phyloP scores from a whole-genome alignment of 2,113 vertebrate species.

The Siniperca knerii region DNA sequence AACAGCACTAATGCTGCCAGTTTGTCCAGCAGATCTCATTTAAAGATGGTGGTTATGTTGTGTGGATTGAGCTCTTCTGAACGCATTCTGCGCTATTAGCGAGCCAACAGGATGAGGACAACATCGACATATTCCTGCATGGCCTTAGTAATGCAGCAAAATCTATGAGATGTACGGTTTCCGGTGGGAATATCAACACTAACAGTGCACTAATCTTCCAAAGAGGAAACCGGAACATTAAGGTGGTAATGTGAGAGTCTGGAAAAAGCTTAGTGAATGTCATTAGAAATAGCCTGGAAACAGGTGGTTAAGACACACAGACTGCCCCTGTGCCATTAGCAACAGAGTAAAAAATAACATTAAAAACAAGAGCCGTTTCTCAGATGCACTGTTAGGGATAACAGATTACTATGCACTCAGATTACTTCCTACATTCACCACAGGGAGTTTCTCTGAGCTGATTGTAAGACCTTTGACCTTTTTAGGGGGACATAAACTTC shows the following conservation, averaged over 20 bases:
- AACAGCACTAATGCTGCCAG: slow-evolving; percentile 27
- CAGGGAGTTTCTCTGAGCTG: not conserved
- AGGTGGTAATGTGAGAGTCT: slow-evolving; percentile 66
- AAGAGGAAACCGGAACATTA: slow-evolving; percentile 39
- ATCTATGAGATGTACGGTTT: slow-evolving; percentile 17
- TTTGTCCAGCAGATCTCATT: slow-evolving; percentile 35
- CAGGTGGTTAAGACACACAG: slow-evolving; percentile 68
- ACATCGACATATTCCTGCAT: slow-evolving; percentile 6
- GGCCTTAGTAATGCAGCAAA: slow-evolving; percentile 12
- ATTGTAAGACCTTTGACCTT: not conserved
- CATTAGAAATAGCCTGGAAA: slow-evolving; percentile 71
- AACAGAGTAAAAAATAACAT: slow-evolving; percentile 69
- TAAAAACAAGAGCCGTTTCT: slow-evolving; percentile 27
- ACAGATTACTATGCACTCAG: not conserved
- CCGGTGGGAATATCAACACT: slow-evolving; percentile 30
- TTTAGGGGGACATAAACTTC: not conserved
- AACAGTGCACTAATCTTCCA: slow-evolving; percentile 6
- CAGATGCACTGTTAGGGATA: not conserved
- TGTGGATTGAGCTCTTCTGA: slow-evolving; percentile 33
- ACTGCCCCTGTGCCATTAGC: slow-evolving; percentile 52
- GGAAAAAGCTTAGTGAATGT: slow-evolving; percentile 47
- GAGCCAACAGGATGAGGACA: slow-evolving; percentile 13
- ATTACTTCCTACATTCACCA: not conserved
- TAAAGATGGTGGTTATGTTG: slow-evolving; percentile 44
- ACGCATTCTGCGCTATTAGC: slow-evolving; percentile 38